Conservation (phyloP, 2,888 invertebrate genomes). For the Drymonia ruficornis region DNA sequence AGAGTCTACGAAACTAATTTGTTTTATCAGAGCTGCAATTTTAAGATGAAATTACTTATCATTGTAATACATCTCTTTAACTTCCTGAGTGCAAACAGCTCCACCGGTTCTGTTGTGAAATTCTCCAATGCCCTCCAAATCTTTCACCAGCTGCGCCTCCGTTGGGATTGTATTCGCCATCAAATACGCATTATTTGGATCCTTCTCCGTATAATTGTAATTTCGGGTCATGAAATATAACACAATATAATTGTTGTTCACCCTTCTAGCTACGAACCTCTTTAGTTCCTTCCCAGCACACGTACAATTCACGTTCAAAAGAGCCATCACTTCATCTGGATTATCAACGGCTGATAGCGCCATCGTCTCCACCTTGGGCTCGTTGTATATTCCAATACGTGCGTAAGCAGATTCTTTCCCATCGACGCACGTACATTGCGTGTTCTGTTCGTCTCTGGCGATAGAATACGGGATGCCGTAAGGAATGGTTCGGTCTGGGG, state of each 20-base stretch:
- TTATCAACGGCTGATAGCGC: constrained; percentile 3
- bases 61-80: background rate
- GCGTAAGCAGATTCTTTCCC: background rate
- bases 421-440: background rate
- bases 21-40: no score
- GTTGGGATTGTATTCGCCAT: background rate
- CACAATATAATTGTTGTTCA: background rate
- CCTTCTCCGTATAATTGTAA: background rate
- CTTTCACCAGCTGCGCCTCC: background rate
- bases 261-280: background rate
- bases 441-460: background rate
- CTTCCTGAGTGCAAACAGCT: background rate
- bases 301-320: constrained; percentile 4
- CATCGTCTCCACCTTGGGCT: background rate
- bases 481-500: background rate
- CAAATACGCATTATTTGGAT: background rate
- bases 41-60: background rate
- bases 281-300: constrained; percentile 2
- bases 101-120: background rate
- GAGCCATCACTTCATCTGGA: background rate
- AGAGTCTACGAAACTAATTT: no score
- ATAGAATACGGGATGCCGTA: background rate
- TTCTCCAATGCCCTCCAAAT: constrained; percentile 9
- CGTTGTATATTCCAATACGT: background rate
- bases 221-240: background rate